Evolutionary conservation across 2,113 vertebrate species (phyloP), one percentile per base, ranked within the genome.

Genomic region (Hemichromis elongatus): DNA sequence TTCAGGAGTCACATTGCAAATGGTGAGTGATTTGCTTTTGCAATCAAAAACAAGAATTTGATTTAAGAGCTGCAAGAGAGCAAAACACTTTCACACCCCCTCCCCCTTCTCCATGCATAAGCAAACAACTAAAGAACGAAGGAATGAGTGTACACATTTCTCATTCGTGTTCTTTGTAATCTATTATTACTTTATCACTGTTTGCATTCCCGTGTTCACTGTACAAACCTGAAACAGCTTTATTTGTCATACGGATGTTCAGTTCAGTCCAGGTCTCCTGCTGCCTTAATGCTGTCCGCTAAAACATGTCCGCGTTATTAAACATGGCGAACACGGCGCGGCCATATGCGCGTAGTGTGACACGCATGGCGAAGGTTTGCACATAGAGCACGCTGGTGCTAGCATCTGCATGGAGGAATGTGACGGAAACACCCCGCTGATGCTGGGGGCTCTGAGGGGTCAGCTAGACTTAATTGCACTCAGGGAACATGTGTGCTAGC

Each of bases 381-480:
- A 80, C 89, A 77, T 66, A 47, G 56, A 86, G 85, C 85, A 54
- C 68, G 16, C 85, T 35, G 84, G 91, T 21, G 88, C 91, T 77
- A 86, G 92, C 94, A 94, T 95, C 93, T 95, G 93, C 94, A 94
- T 83, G 79, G 84, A 85, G 86, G 82, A 92, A 84, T 83, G 81
- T 54, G 80, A 90, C 90, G 92, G 95, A 95, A 95, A 89, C 88
- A 91, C 89, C 94, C 94, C 86, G 79, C 93, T 93, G 95, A 77
- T 77, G 61, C 82, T 66, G 70, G 77, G 92, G 90, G 90, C 92
- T 90, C 93, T 7, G 91, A 94, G 92, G 92, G 94, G 94, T 95
- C 95, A 95, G 90, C 81, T 94, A 91, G 93, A 95, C 93, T 93
- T 95, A 93, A 95, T 95, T 95, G 94, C 93, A 93, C 91, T 80